Evolutionary conservation across 2,888 invertebrate genomes (phyloP), one percentile per base, ranked within the genome.

Genomic region (Mesodorylaimus sp.): DNA sequence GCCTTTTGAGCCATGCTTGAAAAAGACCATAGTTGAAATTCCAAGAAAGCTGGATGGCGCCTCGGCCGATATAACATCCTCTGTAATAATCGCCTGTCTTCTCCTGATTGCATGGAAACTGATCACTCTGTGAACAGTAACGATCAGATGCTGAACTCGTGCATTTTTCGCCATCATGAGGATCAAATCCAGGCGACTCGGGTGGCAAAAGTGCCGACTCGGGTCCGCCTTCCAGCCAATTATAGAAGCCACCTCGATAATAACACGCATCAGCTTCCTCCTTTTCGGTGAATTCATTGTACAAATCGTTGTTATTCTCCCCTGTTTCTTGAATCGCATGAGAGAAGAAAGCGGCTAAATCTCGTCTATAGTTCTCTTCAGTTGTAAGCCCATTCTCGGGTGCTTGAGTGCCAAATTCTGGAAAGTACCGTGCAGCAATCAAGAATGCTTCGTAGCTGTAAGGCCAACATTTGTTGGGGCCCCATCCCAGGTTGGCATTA

Each of bases 161-260:
- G 25, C 54, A 57, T 45, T 47, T 41, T 43, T 58, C 55, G 1
- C 61, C 61, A 41, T 61, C 61, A 2, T 26, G 26, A 54, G 50
- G 21, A 41, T 50, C 45, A 52, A 54, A n/a, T 55, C 60, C 21
- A 56, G 58, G 27, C 52, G 52, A 21, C 1, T 52, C 53, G 5
- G 52, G 56, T 13, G 55, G 51, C 19, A 63, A 52, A 27, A 65
- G 61, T 1, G 54, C 52, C 1, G 59, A 55, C 1, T 53, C 55
- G 36, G 60, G 60, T 19, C 60, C 60, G 24, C 60, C 49, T 24
- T 45, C 45, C 16, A 45, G 29, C 45, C 45, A 45, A 19, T 45
- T 25, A 32, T 28, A 45, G 3, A 45, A 21, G 3, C 45, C 45
- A 19, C 45, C 45, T 13, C 45, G 3, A 21, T 45, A 45, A 19